Percentiles rank a stretch among this genome's conserved stretches.
Conservation (phyloP, 1,140 invertebrate genomes). For the Gerris buenoi region DNA sequence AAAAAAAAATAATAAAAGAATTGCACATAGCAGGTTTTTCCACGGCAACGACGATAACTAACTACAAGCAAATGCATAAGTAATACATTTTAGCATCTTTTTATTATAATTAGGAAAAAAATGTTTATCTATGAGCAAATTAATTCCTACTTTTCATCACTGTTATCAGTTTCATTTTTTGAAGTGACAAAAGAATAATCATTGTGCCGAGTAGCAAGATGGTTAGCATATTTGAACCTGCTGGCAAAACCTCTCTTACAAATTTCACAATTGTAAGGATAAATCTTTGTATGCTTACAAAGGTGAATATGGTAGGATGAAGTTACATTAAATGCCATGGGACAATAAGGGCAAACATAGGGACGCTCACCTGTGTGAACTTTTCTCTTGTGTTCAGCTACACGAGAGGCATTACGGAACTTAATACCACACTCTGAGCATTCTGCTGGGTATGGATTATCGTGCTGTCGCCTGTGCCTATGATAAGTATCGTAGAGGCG, state of each 20-base stretch:
- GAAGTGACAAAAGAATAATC: too few relatives aligned
- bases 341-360: constrained; percentile 60
- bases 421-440: neutral
- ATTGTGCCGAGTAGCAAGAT: constrained; percentile 10
- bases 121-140: too few relatives aligned
- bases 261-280: constrained; percentile 18
- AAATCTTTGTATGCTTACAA: constrained; percentile 20
- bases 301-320: constrained; percentile 20
- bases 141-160: too few relatives aligned
- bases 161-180: too few relatives aligned
- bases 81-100: too few relatives aligned
- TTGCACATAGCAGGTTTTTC: too few relatives aligned
- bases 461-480: neutral
- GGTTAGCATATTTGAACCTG: constrained; percentile 16
- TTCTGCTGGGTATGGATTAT: neutral
- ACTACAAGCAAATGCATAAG: too few relatives aligned
- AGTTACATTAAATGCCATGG: constrained; percentile 44
- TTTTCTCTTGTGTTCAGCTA: constrained; percentile 33
- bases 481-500: neutral
- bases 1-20: too few relatives aligned
- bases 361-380: constrained; percentile 52
- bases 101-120: too few relatives aligned
- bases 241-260: constrained; percentile 21
- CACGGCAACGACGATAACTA: too few relatives aligned
- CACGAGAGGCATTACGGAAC: neutral